These are phyloP conservation scores for Rhizomys pruinosus DNA, from an alignment of 2,113 vertebrate genomes.

Conservation along the genomic window DNA sequence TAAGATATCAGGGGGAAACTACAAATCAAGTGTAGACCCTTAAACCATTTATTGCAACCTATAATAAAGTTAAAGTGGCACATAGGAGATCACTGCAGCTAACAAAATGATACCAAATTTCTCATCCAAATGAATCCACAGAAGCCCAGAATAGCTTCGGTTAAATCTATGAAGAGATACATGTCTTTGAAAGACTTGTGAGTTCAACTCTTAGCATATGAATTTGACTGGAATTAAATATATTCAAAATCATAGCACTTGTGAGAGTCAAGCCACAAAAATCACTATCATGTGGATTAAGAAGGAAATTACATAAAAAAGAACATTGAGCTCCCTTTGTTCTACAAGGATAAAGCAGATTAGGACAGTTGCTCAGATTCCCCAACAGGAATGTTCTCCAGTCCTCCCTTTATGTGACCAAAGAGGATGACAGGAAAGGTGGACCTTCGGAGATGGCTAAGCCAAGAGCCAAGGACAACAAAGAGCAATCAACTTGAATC, in stretches of 20 bases:
- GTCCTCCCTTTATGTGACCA: not conserved
- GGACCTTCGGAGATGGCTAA: not conserved
- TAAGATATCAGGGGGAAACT: not conserved
- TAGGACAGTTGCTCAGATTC: not conserved
- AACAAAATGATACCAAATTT: not conserved
- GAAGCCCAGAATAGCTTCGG: not conserved
- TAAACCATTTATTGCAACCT: not conserved
- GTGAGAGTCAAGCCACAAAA: not conserved
- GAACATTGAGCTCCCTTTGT: not conserved
- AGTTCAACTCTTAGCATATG: not conserved
- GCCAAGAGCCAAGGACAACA: not conserved
- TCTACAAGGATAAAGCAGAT: not conserved
- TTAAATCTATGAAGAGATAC: not conserved
- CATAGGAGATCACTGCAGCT: not conserved
- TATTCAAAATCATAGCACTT: not conserved
- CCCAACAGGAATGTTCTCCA: not conserved
- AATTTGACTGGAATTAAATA: constrained; percentile 22
- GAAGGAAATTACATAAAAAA: not conserved
- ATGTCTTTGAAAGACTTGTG: constrained; percentile 22
- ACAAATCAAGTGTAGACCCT: not conserved
- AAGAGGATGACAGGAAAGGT: not conserved
- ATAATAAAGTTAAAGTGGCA: not conserved
- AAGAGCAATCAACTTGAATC: not conserved
- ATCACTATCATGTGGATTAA: not conserved
- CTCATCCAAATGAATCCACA: not conserved